Percentiles rank a stretch among this genome's conserved stretches.
Evolutionary conservation across 35 echinoderm and acorn worm species (phyloP).

Genomic region (Ophioderma brevispina): DNA sequence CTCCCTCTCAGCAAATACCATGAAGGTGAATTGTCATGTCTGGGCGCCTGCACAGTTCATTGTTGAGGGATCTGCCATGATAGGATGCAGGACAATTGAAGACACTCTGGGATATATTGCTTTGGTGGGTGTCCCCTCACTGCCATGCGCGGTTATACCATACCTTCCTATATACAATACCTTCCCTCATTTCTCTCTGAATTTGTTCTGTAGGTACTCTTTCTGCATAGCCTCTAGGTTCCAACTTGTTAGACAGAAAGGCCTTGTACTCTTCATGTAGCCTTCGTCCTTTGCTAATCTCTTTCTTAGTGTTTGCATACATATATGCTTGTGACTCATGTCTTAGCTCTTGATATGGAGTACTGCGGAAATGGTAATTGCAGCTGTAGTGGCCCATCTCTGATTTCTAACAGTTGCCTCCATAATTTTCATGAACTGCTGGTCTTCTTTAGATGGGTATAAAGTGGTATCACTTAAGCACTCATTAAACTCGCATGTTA

Average conservation of each 20-base stretch:
- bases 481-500: not conserved
- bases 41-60: slow-evolving; percentile 57
- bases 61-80: slow-evolving; percentile 61
- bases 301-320: not conserved
- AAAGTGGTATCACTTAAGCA: not conserved
- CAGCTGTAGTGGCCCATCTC: not conserved
- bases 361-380: not conserved
- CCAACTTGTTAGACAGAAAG: slow-evolving; percentile 34
- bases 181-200: slow-evolving; percentile 34
- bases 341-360: not conserved
- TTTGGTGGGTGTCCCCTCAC: slow-evolving; percentile 63
- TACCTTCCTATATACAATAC: no score
- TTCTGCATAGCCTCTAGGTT: slow-evolving; percentile 41
- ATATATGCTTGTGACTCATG: slow-evolving; percentile 9
- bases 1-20: slow-evolving; percentile 63
- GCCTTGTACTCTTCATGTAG: slow-evolving; percentile 37
- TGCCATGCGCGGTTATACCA: slow-evolving; percentile 68
- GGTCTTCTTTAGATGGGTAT: not conserved
- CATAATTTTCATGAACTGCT: not conserved
- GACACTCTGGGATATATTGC: slow-evolving; percentile 38
- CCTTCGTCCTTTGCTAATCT: slow-evolving; percentile 1
- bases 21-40: slow-evolving; percentile 61
- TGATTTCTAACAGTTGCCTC: not conserved
- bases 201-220: slow-evolving; percentile 9
- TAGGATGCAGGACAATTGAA: slow-evolving; percentile 65